Conservation (phyloP, 2,888 invertebrate genomes). For the Drosophila recens region DNA sequence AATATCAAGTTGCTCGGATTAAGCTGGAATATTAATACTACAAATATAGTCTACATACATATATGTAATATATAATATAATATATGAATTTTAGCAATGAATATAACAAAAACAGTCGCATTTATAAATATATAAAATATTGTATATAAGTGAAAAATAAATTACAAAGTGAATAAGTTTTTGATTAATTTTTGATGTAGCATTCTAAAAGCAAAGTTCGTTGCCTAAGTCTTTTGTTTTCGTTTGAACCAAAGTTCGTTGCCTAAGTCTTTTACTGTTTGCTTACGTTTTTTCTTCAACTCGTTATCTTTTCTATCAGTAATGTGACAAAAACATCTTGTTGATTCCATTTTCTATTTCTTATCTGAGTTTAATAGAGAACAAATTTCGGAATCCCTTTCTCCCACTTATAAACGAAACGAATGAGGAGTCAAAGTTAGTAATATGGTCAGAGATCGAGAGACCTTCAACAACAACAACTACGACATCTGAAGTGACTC, state of each 20-base stretch:
- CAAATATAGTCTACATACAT: no score
- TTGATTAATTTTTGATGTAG: no score
- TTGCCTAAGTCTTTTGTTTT: conserved; percentile 70
- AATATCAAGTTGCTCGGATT: not conserved
- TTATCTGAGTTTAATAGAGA: not conserved
- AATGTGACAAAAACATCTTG: no score
- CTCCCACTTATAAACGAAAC: not conserved
- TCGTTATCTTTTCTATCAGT: no score
- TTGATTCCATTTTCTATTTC: no score
- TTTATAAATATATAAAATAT: not conserved
- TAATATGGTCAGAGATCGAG: not conserved
- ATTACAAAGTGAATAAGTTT: not conserved
- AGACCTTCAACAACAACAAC: conserved; percentile 31
- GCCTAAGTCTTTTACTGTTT: no score
- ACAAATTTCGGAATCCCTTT: not conserved
- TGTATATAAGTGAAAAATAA: not conserved
- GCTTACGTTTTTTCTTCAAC: no score
- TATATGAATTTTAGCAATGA: no score
- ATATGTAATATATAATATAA: no score
- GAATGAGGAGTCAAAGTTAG: not conserved
- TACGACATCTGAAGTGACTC: conserved; percentile 31
- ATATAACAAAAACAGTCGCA: no score
- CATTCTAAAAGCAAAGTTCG: conserved; percentile 52
- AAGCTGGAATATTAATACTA: conserved; percentile 1
- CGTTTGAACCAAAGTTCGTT: conserved; percentile 9